Evolutionary conservation across 2,113 vertebrate species (phyloP), one percentile per base, ranked within the genome.

Genomic region (Scartelaos histophorus): DNA sequence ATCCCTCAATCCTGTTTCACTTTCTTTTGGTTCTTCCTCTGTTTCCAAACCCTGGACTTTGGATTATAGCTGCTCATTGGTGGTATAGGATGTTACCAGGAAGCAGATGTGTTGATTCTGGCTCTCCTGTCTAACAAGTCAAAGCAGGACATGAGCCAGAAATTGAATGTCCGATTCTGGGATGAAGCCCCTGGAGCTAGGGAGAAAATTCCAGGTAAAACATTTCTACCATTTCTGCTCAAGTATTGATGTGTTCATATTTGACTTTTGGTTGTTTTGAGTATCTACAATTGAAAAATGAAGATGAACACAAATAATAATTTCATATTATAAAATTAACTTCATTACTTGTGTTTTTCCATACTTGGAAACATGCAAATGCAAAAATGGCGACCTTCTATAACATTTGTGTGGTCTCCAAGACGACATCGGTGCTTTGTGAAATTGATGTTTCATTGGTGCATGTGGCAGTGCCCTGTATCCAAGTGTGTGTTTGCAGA

Each of bases 161-260:
- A 74, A 61, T 67, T 66, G 64, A 73, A 64, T 61, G 81, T 85
- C 78, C 76, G 66, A 29, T 70, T 45, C 62, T 64, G 66, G 71
- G 61, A 78, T 72, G 61, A 38, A 12, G 73, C 62, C 47, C 66
- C 68, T 76, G 78, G 57, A 86, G 82, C 70, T 66, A 85, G 85
- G 88, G 87, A 70, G 53, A 70, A 73, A 58, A 90, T 66, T 82
- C 61, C 83, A 92, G 90, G 90, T 90, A 90, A 87, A 71, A 57
- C 9, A 29, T 29, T 3, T 3, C 2, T n/a, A 5, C 35, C 2
- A 13, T 29, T 60, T 60, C 17, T 7, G 17, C 51, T 54, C 2
- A 9, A 3, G 7, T 7, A 9, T 43, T 43, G 38, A 43, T 43
- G 38, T 43, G n/a, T 54, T 7, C n/a, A 2, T 17, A 21, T 54